Base-by-base conservation (phyloP, 2,888 invertebrate genomes). In the Oscheius sp. region DNA sequence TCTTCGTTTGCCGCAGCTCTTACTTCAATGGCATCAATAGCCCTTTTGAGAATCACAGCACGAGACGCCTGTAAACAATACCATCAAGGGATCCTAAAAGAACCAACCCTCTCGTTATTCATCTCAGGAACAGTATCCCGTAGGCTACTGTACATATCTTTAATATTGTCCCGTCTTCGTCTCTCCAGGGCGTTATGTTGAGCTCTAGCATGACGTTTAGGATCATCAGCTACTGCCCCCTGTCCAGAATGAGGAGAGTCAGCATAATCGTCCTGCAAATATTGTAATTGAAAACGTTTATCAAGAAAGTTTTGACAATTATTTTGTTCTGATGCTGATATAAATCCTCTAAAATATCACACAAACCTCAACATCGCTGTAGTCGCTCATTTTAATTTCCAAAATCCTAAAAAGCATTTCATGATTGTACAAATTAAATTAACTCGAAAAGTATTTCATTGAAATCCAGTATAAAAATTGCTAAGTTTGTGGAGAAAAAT, bases 151-250 rank as follows among this genome's bases (percentile, higher is more conserved):
- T 84, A 84, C 82, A 82, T 81, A 63, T 84, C 83, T 70, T 84
- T 85, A 53, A 84, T 84, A 45, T 84, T 84, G 70, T 85, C 84
- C 5, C 84, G 64, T n/a, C 84, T 66, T 15, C 84, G 57, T 31
- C 84, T 50, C 63, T 84, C 84, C 50, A 84, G 61, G 8, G 84
- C 84, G 65, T 84, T 84, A 69, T 84, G 84, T 48, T 84, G 84
- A 1, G 84, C 84, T 0, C 84, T 75, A 1, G 84, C 84, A 42
- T 85, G 83, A 23, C 75, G 67, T 48, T 76, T 76, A 17, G 76
- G 70, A 50, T 76, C 74, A 15, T 69, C 69, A n/a, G 29, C 5
- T 5, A 5, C 42, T 6, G 37, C 52, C n/a, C n/a, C n/a, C 0
- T 37, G 65, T 25, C 34, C 37, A 5, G 65, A 65, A 20, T 65